Evolutionary conservation across 1,140 invertebrate genomes (phyloP).

Genomic region (Drosophila kanapiae): DNA sequence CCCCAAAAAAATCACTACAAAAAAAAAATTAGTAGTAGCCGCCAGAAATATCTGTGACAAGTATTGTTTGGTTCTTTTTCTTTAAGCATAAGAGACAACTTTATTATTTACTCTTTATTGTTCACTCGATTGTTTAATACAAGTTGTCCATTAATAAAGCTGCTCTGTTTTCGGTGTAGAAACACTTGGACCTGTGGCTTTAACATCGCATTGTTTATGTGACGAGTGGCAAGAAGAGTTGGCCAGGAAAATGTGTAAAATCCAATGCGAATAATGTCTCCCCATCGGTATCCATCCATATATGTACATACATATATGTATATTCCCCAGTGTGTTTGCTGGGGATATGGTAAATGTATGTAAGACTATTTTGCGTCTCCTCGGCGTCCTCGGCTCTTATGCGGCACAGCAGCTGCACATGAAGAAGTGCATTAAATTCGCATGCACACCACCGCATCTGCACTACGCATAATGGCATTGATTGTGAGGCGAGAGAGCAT

Average conservation of each 20-base stretch:
- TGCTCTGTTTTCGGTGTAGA: neutral
- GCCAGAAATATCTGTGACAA: neutral
- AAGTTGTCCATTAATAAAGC: neutral
- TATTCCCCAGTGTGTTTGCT: neutral
- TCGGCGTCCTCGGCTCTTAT: constrained; percentile 55
- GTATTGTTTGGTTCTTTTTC: neutral
- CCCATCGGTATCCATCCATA: neutral
- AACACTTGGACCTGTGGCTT: constrained; percentile 28
- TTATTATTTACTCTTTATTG: neutral
- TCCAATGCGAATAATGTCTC: constrained; percentile 36
- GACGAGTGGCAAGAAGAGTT: constrained; percentile 11
- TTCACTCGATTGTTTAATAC: neutral
- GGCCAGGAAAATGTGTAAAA: constrained; percentile 43
- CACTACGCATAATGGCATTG: constrained; percentile 41
- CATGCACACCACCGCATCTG: constrained; percentile 31
- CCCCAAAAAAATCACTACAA: neutral
- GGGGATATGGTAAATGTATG: constrained; percentile 42
- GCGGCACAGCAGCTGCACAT: constrained; percentile 60
- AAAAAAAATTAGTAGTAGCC: neutral
- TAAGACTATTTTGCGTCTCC: constrained; percentile 37
- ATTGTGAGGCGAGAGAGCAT: constrained; percentile 25
- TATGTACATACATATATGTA: neutral
- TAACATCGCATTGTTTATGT: constrained; percentile 54
- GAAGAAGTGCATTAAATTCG: constrained; percentile 71
- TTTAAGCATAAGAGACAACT: neutral